Conservation (phyloP, 2,888 invertebrate genomes). For the Habrosyne pyritoides region DNA sequence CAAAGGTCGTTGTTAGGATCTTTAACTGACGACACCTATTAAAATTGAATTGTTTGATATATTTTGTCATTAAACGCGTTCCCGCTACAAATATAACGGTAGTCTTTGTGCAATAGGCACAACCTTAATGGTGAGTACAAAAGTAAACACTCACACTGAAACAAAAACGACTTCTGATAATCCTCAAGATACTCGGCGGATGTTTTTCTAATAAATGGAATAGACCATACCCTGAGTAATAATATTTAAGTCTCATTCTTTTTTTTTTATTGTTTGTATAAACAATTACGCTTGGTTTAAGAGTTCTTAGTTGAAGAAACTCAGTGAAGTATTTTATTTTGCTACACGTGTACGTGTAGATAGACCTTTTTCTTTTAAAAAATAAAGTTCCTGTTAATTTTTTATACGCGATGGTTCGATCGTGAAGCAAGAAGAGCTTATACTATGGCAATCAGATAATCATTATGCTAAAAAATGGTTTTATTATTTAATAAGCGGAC, state of each 20-base stretch:
- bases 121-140: neutral
- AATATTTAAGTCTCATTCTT: neutral
- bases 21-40: too few relatives aligned
- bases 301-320: too few relatives aligned
- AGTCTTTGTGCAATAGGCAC: neutral
- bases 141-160: neutral
- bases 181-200: constrained; percentile 3
- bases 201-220: constrained; percentile 36
- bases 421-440: too few relatives aligned
- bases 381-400: too few relatives aligned
- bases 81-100: neutral
- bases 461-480: too few relatives aligned
- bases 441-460: too few relatives aligned
- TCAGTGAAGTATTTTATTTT: neutral
- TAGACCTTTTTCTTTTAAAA: too few relatives aligned
- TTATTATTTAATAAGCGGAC: too few relatives aligned
- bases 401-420: too few relatives aligned
- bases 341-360: neutral
- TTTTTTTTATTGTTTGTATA: neutral
- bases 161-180: neutral
- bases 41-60: too few relatives aligned
- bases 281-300: too few relatives aligned
- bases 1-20: too few relatives aligned
- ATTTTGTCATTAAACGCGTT: neutral
- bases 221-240: constrained; percentile 2